These are phyloP conservation scores for Mionectes macconnelli DNA, from an alignment of 2,113 vertebrate genomes.

Conservation along the genomic window DNA sequence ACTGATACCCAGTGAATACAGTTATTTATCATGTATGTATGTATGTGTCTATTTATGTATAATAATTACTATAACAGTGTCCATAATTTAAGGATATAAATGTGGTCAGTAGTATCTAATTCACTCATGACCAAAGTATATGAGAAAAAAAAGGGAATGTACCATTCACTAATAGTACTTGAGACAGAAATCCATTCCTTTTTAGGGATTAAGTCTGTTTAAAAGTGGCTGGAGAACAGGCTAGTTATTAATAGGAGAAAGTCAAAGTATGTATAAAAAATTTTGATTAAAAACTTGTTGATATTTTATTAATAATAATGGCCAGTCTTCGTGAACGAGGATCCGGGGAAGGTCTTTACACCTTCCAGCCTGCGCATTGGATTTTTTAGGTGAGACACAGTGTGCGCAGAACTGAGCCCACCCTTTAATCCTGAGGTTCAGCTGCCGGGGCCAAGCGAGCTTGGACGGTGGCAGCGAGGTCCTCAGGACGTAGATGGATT, in stretches of 20 bases:
- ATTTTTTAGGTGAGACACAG: no score
- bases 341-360: no score
- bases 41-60: not conserved
- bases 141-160: not conserved
- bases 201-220: not conserved
- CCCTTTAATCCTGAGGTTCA: no score
- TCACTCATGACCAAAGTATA: not conserved
- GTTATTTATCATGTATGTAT: not conserved
- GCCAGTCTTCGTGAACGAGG: no score
- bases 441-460: no score
- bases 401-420: no score
- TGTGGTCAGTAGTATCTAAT: not conserved
- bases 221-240: not conserved
- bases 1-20: not conserved
- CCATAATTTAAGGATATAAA: not conserved
- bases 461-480: no score
- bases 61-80: not conserved
- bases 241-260: not conserved
- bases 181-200: not conserved
- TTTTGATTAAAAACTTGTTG: not conserved
- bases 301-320: not conserved
- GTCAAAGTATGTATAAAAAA: not conserved
- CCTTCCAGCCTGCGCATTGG: no score
- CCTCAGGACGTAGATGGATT: no score
- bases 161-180: not conserved